Evolutionary conservation across 1,140 invertebrate species (phyloP), one percentile per base, ranked within the genome.

Genomic region (Hydropsyche tenuis): DNA sequence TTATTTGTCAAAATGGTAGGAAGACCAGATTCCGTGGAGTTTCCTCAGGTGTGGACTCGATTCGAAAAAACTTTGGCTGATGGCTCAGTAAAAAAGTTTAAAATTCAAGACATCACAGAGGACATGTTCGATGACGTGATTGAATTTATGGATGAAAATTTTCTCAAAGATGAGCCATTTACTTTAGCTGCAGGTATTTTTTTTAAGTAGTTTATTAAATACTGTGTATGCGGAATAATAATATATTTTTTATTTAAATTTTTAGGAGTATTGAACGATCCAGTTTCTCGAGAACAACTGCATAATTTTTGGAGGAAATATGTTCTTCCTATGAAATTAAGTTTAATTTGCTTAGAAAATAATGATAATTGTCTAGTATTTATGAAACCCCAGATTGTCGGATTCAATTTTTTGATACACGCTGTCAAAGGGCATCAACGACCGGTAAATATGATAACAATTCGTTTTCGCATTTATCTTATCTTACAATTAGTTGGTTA

Each of bases 161-260:
- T 73, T 60, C 53, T 74, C n/a, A 46, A 68, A 18, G 72, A 77
- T n/a, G 75, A 77, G 72, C 69, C 75, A 0, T 63, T 77, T 20
- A 56, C 63, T 11, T 27, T 72, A 48, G 62, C 69, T 42, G 16
- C 75, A 42, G 70, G 75, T 77, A 75, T 23, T 14, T 45, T 42
- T 65, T 37, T 4, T 37, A 37, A 37, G 37, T 42, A 62, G 22
- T n/a, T n/a, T 48, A 48, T 48, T 48, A 48, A 14, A 48, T 48
- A 48, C 14, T 6, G 14, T 14, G 14, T 43, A 48, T 16, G 14
- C 18, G 14, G 14, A n/a, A 51, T 5, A 20, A 16, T 5, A 51
- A 16, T 14, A 51, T 16, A 16, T 23, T 62, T 37, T 4, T 4
- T 37, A 16, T 3, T 48, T 48, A 1, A 7, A 14, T 64, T 64